These are phyloP conservation scores for Dromaius novaehollandiae DNA, from an alignment of 2,113 vertebrate species.

Conservation along the genomic window DNA sequence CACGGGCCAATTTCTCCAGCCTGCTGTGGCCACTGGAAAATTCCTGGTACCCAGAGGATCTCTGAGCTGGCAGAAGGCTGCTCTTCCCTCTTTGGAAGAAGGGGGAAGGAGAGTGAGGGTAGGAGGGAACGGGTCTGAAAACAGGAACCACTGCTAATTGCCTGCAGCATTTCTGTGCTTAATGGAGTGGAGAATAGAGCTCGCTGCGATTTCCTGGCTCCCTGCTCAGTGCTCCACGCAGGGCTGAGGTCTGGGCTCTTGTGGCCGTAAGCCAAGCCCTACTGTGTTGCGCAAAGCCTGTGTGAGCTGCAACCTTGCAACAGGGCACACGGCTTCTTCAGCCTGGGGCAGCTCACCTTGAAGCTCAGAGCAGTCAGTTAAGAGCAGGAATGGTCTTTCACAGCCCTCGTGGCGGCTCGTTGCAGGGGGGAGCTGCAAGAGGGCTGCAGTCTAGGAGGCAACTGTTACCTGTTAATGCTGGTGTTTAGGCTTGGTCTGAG, in stretches of 20 bases:
- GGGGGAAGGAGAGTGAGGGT: not conserved
- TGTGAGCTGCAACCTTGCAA: rapidly evolving
- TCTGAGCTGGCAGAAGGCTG: not conserved
- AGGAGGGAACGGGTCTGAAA: not conserved
- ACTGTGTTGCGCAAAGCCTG: rapidly evolving
- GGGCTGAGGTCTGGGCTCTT: not conserved
- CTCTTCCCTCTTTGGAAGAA: not conserved
- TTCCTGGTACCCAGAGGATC: rapidly evolving
- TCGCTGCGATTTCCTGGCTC: rapidly evolving
- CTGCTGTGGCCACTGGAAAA: not conserved
- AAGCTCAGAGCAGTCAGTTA: not conserved
- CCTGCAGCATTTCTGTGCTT: not conserved
- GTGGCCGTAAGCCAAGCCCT: rapidly evolving
- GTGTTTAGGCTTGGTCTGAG: not conserved
- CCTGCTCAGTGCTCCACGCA: rapidly evolving
- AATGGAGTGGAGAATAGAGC: not conserved
- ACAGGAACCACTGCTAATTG: not conserved
- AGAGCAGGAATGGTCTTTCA: not conserved
- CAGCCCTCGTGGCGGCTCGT: rapidly evolving
- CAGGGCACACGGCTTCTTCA: not conserved
- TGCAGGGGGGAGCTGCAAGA: not conserved
- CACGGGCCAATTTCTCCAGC: not conserved
- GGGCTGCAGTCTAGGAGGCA: not conserved
- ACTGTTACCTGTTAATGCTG: no score
- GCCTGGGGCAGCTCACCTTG: not conserved